Evolutionary conservation across 2,888 invertebrate genomes (phyloP).

Genomic region (Melinopterus prodromus): DNA sequence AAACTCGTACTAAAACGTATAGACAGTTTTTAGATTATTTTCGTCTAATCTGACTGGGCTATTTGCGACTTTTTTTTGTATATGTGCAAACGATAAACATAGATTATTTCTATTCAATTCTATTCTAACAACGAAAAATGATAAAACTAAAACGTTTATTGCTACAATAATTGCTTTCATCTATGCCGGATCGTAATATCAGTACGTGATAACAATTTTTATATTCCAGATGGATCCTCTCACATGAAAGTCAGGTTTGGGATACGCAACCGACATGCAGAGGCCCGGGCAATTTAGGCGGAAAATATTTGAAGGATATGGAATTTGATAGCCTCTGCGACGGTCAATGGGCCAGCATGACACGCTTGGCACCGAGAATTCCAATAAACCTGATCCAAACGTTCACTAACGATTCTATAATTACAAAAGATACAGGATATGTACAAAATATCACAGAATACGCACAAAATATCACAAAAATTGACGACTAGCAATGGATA

Average conservation of each 20-base stretch:
- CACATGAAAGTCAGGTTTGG: conserved; percentile 73
- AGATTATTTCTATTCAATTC: neutral
- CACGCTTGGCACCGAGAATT: conserved; percentile 71
- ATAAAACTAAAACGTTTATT: too few species aligned
- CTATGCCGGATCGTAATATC: conserved; percentile 6
- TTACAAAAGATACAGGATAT: neutral
- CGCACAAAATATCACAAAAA: neutral
- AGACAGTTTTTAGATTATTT: too few species aligned
- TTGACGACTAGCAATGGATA: neutral
- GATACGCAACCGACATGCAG: conserved; percentile 75
- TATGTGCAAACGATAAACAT: neutral
- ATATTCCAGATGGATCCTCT: conserved; percentile 70
- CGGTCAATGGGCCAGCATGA: conserved; percentile 83
- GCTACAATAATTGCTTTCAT: neutral
- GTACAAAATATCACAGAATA: neutral
- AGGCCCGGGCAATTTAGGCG: conserved; percentile 76
- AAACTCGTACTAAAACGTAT: too few species aligned
- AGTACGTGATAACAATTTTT: conserved; percentile 14
- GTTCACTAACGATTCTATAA: neutral
- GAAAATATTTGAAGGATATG: conserved; percentile 71
- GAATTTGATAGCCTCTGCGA: conserved; percentile 78
- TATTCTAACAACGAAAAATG: neutral
- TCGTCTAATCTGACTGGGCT: too few species aligned
- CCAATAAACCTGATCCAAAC: conserved; percentile 58
- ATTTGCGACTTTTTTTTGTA: too few species aligned